Base-by-base conservation (phyloP, 2,888 invertebrate species). In the Leptinotarsa haldemani region DNA sequence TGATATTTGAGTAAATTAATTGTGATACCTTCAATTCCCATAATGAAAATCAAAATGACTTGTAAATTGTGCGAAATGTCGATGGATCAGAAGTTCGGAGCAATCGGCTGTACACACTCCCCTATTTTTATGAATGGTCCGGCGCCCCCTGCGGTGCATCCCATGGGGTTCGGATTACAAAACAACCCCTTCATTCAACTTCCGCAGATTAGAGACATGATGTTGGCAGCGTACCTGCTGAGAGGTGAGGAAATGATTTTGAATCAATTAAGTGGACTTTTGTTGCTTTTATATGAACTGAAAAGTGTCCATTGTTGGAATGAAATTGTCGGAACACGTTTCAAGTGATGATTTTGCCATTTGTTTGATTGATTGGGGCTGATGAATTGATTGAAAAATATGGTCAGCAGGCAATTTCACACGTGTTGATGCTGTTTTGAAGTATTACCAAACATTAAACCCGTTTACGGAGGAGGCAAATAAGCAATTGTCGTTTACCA, bases 221-320 rank as follows among this genome's bases (percentile, higher is more conserved):
- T 92, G 88, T 88, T 92, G 82, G 90, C 91, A 78, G 91, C 92
- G 81, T 91, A 91, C 88, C 88, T 92, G 85, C 89, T 92, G 82
- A 89, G 90, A 91, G 92, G 92, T 92, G 89, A 89, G 85, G 65
- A 56, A 65, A 25, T 20, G 56, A 68, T 46, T 68, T 16, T 18
- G 47, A 68, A 58, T 68, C 68, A 30, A 68, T 68, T 68, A 56
- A 68, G 30, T 22, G 56, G 18, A 68, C 68, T 68, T 68, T 68
- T 46, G 65, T 65, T 56, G 56, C 7, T 15, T 40, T 13, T 30
- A 52, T 46, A 66, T 52, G 30, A 53, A 67, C 67, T 67, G 15
- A 30, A 30, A 30, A 67, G 52, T 67, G 40, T 16, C 53, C 16
- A 40, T 68, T 68, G 68, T 68, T 68, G 46, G 46, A 48, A 47